Conservation (phyloP, 2,888 invertebrate species). For the Odontocolon sp. region DNA sequence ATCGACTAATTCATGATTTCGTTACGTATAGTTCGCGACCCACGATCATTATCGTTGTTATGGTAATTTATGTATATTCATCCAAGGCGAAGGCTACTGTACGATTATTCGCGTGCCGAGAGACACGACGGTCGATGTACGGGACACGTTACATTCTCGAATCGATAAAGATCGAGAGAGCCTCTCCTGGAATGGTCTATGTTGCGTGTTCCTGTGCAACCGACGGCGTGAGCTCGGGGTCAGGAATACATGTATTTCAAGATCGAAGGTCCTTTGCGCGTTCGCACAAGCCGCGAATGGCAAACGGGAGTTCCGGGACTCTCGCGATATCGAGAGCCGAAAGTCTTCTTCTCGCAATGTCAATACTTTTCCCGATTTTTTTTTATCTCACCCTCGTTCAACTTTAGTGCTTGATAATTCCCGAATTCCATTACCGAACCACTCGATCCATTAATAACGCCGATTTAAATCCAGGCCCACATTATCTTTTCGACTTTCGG, state of each 20-base stretch:
- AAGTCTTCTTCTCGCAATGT: neutral
- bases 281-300: neutral
- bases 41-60: conserved; percentile 4
- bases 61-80: conserved; percentile 25
- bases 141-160: conserved; percentile 23
- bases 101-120: neutral
- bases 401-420: neutral
- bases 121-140: neutral
- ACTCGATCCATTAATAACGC: no score
- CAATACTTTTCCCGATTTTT: neutral
- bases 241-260: conserved; percentile 30
- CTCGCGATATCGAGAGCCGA: neutral
- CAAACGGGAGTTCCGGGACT: conserved; percentile 16
- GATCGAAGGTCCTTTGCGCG: conserved; percentile 34
- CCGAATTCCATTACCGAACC: no score
- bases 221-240: conserved; percentile 4
- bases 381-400: no score
- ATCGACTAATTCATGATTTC: neutral
- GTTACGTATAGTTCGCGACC: neutral
- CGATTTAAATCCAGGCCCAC: no score
- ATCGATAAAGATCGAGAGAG: conserved; percentile 40
- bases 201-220: neutral
- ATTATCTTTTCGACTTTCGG: no score
- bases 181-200: neutral
- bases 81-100: neutral